Evolutionary conservation across 1,140 invertebrate genomes (phyloP), one percentile per base, ranked within the genome.

Genomic region (Drosophila grimshawi): DNA sequence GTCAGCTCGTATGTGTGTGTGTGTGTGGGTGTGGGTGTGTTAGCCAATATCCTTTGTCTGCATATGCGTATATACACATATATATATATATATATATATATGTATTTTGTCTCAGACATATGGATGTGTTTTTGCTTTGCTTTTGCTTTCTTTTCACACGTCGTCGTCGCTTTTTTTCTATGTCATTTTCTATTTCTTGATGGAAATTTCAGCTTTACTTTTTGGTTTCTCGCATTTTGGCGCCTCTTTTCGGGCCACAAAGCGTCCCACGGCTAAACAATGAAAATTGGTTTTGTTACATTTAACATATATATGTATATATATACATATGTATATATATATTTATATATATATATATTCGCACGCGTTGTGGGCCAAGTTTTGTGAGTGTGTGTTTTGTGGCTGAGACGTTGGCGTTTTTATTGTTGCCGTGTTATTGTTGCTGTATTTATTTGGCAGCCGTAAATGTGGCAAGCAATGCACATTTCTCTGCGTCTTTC

Each of bases 231-330:
- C 68, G 46, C 65, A 69, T 65, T 76, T 72, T 45, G 57, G 52
- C 53, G 75, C 19, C 74, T 64, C 48, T 7, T n/a, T 37, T 37
- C 6, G 48, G 27, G 48, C 27, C 27, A 5, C 11, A 37, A 45
- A 65, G 62, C 46, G 66, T 66, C 56, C 80, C 53, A 78, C 85
- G 80, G 75, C 85, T 85, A 88, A 89, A 89, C 85, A 89, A 89
- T 89, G 85, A 89, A 89, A 89, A 89, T 89, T 89, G 85, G 80
- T 89, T 89, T 89, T 85, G 77, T 89, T 83, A 67, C 51, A 76
- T 81, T 86, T 85, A 65, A 80, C 88, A 19, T 19, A 19, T 19
- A 19, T 19, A 1, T 19, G 2, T 19, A 19, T 19, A 19, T 19
- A 19, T 19, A 19, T 19, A 19, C 2, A 19, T 1, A 19, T 19